Base-by-base conservation (phyloP, 1,140 invertebrate species). In the Drosophila kurseongensis region DNA sequence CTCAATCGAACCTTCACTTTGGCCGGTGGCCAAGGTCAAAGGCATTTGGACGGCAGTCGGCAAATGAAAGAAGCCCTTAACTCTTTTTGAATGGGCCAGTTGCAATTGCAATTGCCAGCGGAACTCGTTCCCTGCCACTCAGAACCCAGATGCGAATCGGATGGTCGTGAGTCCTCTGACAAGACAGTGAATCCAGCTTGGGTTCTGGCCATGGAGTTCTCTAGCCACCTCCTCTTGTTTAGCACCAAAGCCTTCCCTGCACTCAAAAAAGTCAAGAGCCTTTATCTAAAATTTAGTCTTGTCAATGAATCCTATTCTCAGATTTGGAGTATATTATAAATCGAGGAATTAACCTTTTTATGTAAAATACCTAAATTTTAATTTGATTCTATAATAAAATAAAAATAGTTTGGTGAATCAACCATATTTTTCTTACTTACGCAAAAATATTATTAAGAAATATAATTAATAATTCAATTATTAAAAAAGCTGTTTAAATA, bases 61-160 rank as follows among this genome's bases (percentile, higher is more conserved):
- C 66, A 66, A 75, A 74, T 74, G 55, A 85, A 85, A 85, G 82
- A 67, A 81, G 42, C 75, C 63, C 61, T 78, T 86, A 85, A 85
- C 78, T 85, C 69, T 75, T 60, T 80, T 72, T 78, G 78, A 78
- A 74, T 68, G 69, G 41, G 27, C 38, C 62, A 71, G 58, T 60
- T 75, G 67, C 74, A 78, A 79, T 66, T 80, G 78, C 78, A 77
- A 55, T 57, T 59, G 56, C 54, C 67, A 16, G 29, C n/a, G 65
- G 51, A 71, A 71, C 67, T 48, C 67, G 67, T 71, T 71, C 65
- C 67, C 65, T 71, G 67, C 67, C 67, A 71, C 67, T 71, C 65
- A 77, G 75, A 58, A 63, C 9, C 51, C 44, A 63, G 52, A 59
- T 71, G 66, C 51, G 67, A 71, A 71, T 71, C 67, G 65, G 51